These are phyloP conservation scores for Chlorops oryzae DNA, from an alignment of 1,140 invertebrate genomes.

Conservation along the genomic window DNA sequence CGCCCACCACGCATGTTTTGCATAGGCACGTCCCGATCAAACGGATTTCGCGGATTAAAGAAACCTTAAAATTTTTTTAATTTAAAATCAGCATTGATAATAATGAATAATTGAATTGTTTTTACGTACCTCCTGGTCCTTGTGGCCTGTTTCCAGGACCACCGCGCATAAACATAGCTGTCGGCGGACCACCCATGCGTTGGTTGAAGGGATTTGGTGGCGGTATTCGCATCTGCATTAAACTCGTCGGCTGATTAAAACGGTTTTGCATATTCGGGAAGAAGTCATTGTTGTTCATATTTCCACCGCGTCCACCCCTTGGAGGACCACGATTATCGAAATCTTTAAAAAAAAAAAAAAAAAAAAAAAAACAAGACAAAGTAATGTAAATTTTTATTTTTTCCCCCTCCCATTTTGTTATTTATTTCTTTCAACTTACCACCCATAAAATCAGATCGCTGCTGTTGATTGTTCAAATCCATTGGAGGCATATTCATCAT, in stretches of 20 bases:
- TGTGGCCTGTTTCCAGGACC: constrained; percentile 26
- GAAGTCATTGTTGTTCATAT: constrained; percentile 25
- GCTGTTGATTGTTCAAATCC: constrained; percentile 12
- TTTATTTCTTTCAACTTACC: constrained; percentile 12
- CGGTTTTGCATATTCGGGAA: constrained; percentile 40
- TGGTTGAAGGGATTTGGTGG: constrained; percentile 41
- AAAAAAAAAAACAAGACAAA: neutral
- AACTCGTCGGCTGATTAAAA: constrained; percentile 41
- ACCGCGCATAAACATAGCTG: constrained; percentile 15
- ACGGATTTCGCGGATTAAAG: constrained; percentile 46
- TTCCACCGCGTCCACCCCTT: constrained; percentile 16
- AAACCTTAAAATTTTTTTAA: constrained; percentile 25
- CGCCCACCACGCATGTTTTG: constrained; percentile 45
- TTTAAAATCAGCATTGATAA: neutral
- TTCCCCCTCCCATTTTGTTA: no score
- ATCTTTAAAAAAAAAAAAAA: constrained; percentile 5
- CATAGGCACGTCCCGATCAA: constrained; percentile 48
- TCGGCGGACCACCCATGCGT: constrained; percentile 22
- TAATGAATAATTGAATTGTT: neutral
- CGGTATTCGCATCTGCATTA: constrained; percentile 45
- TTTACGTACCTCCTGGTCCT: constrained; percentile 25
- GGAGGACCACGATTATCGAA: constrained; percentile 20
- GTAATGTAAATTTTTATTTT: no score
- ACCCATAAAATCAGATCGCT: constrained; percentile 18
- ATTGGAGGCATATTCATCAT: constrained; percentile 9